Base-by-base conservation (phyloP, 2,888 invertebrate species). In the Leptinotarsa tumamoca region DNA sequence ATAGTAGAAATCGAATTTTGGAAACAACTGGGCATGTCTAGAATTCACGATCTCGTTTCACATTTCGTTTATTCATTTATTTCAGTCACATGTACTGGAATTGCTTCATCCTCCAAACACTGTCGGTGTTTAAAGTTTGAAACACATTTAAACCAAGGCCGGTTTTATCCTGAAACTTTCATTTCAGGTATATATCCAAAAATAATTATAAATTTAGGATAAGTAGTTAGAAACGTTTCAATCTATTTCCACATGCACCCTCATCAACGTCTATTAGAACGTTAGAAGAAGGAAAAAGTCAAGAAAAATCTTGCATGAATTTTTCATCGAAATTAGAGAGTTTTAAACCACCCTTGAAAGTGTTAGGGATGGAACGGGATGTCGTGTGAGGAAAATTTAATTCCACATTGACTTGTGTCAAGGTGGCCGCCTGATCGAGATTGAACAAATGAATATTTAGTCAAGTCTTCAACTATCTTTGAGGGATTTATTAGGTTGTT, bases 241-340 rank as follows among this genome's bases (percentile, higher is more conserved):
- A 74, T 75, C 77, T 79, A 74, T 77, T 79, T 78, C 72, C 77
- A 79, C 77, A 79, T 72, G 73, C 70, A 79, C 83, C 83, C 82
- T 82, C 80, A 79, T 83, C 83, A 83, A 82, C 80, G 82, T 83
- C 81, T 78, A 81, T 82, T 82, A 82, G 79, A 72, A 77, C 74
- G 73, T 79, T 77, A 74, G 74, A 71, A 75, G 72, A 80, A 74
- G 75, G 79, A 81, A 82, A 82, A 82, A 81, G 74, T 77, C 78
- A 81, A 81, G 82, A 82, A 82, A 82, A 82, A 82, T 82, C 77
- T 52, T 69, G 33, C 54, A 63, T 81, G 79, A 79, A 82, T 81
- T 79, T 80, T 78, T 79, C 23, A 80, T 74, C 4, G 43, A 73
- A 77, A 75, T 79, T 74, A 75, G 71, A 72, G 71, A 67, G 77